Evolutionary conservation across 2,113 vertebrate genomes (phyloP).

Genomic region (Mixornis gularis): DNA sequence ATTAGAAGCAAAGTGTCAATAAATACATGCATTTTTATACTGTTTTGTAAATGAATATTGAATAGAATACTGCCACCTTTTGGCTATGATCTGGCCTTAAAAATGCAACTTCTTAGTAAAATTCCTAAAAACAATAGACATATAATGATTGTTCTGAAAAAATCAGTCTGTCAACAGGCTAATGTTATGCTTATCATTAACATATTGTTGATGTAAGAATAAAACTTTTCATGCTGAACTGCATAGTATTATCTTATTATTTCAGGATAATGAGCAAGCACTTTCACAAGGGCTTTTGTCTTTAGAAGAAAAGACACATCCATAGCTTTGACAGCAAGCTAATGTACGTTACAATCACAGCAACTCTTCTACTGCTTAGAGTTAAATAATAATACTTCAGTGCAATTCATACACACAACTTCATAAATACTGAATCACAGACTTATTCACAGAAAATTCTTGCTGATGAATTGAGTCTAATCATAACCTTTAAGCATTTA

Average conservation of each 20-base stretch:
- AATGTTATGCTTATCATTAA: constrained; percentile 9
- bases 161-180: background rate
- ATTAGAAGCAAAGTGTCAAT: background rate
- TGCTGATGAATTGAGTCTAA: background rate
- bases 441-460: background rate
- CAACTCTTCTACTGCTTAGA: background rate
- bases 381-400: background rate
- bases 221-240: constrained; percentile 9
- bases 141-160: background rate
- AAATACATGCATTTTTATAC: constrained; percentile 16
- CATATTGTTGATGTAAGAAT: background rate
- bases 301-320: background rate
- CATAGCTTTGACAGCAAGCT: constrained; percentile 21
- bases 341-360: background rate
- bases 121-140: background rate
- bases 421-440: background rate
- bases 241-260: background rate
- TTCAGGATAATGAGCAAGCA: constrained; percentile 26
- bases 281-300: constrained; percentile 37
- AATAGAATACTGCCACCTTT: constrained; percentile 68
- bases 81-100: constrained; percentile 42
- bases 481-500: background rate
- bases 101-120: constrained; percentile 1
- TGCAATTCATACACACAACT: background rate
- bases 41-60: constrained; percentile 49